Conservation (phyloP, 2,888 invertebrate genomes). For the Hipparchia sbordonii region DNA sequence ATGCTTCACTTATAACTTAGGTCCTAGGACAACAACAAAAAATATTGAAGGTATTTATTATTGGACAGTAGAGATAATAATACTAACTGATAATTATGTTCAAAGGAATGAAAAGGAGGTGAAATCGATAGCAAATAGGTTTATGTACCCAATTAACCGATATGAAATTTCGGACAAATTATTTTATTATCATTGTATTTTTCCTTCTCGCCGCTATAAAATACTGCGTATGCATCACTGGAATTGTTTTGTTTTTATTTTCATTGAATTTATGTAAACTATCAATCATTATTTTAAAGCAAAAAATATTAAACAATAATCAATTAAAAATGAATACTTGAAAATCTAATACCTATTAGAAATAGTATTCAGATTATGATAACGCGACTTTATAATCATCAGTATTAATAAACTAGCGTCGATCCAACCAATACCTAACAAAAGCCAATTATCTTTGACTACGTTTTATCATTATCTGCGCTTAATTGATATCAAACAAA, state of each 20-base stretch:
- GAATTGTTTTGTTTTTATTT: too few relatives aligned
- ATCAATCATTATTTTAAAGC: too few relatives aligned
- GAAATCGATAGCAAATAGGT: background rate
- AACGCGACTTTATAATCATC: conserved; percentile 17
- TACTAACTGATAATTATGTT: background rate
- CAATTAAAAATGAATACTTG: too few relatives aligned
- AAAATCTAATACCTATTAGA: background rate
- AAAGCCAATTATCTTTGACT: conserved; percentile 47
- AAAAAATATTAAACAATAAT: too few relatives aligned
- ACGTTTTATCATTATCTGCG: conserved; percentile 64
- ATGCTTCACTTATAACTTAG: background rate
- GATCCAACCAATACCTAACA: conserved; percentile 47
- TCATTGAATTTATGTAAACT: too few relatives aligned
- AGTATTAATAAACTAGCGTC: conserved; percentile 35
- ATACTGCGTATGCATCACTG: background rate
- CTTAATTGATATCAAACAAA: conserved; percentile 75
- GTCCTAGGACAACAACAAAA: background rate
- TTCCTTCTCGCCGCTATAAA: background rate
- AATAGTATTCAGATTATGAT: conserved; percentile 8
- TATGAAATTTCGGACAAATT: background rate
- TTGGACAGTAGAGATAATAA: background rate
- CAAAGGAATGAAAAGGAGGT: background rate
- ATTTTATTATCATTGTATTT: background rate
- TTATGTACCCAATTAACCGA: background rate
- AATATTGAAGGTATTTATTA: background rate